phyloP scores from a whole-genome alignment of 2,888 invertebrate genomes.

The Trachelus troglodyta region DNA sequence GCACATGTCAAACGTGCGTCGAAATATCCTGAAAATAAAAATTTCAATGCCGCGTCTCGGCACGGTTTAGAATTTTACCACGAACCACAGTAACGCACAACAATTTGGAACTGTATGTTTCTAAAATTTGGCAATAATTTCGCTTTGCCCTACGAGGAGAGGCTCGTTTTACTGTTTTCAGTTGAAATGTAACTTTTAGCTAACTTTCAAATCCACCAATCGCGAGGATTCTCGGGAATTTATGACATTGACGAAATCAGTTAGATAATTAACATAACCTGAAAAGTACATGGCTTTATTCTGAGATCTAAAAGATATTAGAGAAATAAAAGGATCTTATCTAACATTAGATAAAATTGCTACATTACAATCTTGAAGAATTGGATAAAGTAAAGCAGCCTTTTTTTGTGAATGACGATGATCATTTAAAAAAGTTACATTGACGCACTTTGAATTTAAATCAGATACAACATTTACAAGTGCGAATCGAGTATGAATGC shows the following conservation, averaged over 20 bases:
- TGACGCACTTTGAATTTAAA: too few relatives aligned
- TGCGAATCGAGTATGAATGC: too few relatives aligned
- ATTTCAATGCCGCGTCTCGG: not conserved
- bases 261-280: not conserved
- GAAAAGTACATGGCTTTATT: not conserved
- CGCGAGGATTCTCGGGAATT: not conserved
- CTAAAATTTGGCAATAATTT: not conserved
- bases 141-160: not conserved
- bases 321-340: not conserved
- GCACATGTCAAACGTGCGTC: not conserved
- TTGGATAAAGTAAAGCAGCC: too few relatives aligned
- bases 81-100: not conserved
- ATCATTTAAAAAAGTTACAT: too few relatives aligned
- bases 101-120: not conserved
- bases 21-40: not conserved
- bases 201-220: not conserved
- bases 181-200: not conserved
- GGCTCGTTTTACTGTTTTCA: not conserved
- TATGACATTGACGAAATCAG: not conserved
- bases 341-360: not conserved
- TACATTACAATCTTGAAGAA: not conserved
- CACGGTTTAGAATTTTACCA: not conserved
- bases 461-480: too few relatives aligned
- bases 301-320: not conserved
- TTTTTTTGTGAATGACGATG: too few relatives aligned